Evolutionary conservation across 2,113 vertebrate genomes (phyloP).

Genomic region (Euleptes europaea): DNA sequence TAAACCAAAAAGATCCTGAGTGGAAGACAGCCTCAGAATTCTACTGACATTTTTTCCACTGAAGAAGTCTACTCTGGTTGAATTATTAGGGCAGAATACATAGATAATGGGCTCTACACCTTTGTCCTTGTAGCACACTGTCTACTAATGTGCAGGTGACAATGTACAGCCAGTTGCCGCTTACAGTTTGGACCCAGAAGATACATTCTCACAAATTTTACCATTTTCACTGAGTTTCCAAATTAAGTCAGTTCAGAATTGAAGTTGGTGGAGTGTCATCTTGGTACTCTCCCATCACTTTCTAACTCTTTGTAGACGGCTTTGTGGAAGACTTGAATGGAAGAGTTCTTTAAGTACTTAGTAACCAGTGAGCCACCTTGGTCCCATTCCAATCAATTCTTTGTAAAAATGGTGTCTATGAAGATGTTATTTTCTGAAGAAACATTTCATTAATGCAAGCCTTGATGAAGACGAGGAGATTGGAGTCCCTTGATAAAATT

Average conservation of each 20-base stretch:
- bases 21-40: no score
- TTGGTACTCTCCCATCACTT: not conserved
- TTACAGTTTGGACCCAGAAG: no score
- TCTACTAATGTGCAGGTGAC: no score
- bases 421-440: constrained; percentile 24
- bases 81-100: no score
- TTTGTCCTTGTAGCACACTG: no score
- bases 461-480: constrained; percentile 10
- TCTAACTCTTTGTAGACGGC: not conserved
- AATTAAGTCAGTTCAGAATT: not conserved
- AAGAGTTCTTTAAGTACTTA: not conserved
- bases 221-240: no score
- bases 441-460: constrained; percentile 12
- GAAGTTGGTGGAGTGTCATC: not conserved
- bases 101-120: no score
- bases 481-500: not conserved
- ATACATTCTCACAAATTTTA: no score
- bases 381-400: not conserved
- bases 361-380: not conserved
- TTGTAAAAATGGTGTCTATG: constrained; percentile 5
- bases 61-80: no score
- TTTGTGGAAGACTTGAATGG: not conserved
- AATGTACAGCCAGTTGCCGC: no score
- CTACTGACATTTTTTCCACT: no score
- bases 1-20: no score